These are phyloP conservation scores for Ceuthmochares aereus DNA, from an alignment of 2,113 vertebrate genomes.

Conservation along the genomic window DNA sequence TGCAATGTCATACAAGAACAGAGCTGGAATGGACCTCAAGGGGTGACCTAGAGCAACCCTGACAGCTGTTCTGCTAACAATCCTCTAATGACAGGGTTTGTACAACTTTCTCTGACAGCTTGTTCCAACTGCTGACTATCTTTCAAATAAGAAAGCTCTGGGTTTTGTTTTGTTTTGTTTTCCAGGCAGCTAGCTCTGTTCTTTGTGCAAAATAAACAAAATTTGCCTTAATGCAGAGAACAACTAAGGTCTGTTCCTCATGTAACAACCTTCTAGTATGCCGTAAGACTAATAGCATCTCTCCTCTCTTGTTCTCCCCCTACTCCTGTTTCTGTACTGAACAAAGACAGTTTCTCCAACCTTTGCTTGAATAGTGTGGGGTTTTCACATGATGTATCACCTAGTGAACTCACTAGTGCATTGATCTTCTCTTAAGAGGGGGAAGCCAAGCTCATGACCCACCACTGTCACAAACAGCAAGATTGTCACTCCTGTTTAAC, in stretches of 20 bases:
- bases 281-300: not conserved
- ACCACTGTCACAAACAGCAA: not conserved
- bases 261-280: not conserved
- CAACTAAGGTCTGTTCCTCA: not conserved
- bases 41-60: not conserved
- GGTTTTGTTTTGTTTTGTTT: not conserved
- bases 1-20: conserved; percentile 13
- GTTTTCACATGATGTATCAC: not conserved
- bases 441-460: not conserved
- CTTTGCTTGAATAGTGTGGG: not conserved
- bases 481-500: not conserved
- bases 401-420: not conserved
- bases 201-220: not conserved
- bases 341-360: not conserved
- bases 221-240: not conserved
- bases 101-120: not conserved
- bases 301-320: not conserved
- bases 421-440: not conserved
- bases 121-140: not conserved
- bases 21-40: conserved; percentile 15
- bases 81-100: not conserved
- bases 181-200: not conserved
- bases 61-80: not conserved
- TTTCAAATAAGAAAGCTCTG: not conserved
- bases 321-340: not conserved